Percentiles rank a stretch among this genome's conserved stretches.
phyloP scores from a whole-genome alignment of 2,888 invertebrate species.

The Ditula angustiorana region DNA sequence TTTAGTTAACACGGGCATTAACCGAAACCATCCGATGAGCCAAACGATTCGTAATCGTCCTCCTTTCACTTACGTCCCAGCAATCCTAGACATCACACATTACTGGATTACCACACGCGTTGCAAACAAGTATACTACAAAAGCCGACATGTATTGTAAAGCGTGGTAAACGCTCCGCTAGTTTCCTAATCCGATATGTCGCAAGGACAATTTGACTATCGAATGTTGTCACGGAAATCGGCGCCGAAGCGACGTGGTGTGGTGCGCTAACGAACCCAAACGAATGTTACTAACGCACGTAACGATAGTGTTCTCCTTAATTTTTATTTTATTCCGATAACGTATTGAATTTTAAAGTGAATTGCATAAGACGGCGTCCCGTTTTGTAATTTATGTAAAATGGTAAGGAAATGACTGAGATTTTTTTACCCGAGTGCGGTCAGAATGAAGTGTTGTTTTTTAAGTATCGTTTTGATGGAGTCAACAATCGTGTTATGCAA shows the following conservation, averaged over 20 bases:
- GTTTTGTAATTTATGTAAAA: background rate
- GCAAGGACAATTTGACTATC: slow-evolving; percentile 29
- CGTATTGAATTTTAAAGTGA: background rate
- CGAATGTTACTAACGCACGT: background rate
- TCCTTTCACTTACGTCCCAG: slow-evolving; percentile 66
- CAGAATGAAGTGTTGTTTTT: no score
- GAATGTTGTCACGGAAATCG: slow-evolving; percentile 32
- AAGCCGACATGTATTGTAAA: slow-evolving; percentile 14
- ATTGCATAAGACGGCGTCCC: background rate
- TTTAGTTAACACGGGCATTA: slow-evolving; percentile 25
- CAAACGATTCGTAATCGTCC: slow-evolving; percentile 44
- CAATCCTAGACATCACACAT: slow-evolving; percentile 11
- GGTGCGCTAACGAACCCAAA: background rate
- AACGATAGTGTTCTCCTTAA: slow-evolving; percentile 2
- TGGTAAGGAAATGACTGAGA: background rate
- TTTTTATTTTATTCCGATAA: background rate
- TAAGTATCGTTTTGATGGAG: no score
- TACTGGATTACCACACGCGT: slow-evolving; percentile 28
- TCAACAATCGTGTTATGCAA: no score
- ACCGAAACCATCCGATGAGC: slow-evolving; percentile 14
- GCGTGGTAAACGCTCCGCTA: slow-evolving; percentile 15
- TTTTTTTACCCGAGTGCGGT: no score
- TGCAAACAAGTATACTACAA: slow-evolving; percentile 13
- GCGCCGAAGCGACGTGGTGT: slow-evolving; percentile 4
- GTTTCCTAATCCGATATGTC: slow-evolving; percentile 26